These are phyloP conservation scores for Eristalinus sepulchralis DNA, from an alignment of 2,888 invertebrate genomes.

Conservation along the genomic window DNA sequence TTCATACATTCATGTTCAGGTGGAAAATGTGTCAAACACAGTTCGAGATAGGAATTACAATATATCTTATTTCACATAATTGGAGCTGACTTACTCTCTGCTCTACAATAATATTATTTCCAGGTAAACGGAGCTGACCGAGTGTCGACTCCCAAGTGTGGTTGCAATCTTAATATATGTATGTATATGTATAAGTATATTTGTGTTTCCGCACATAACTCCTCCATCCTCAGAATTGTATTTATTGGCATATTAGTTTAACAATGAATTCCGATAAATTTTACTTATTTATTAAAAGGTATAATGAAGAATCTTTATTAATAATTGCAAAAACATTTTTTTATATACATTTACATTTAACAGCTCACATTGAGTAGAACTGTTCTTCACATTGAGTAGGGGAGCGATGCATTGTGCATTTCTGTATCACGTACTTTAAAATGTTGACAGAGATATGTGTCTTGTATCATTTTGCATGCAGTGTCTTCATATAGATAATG, in stretches of 20 bases:
- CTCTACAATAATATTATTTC: no score
- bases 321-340: no score
- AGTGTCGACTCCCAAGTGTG: neutral
- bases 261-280: no score
- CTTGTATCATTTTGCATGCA: neutral
- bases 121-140: neutral
- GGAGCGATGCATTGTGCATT: conserved; percentile 4
- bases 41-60: neutral
- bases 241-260: no score
- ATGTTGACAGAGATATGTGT: conserved; percentile 10
- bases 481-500: conserved; percentile 14
- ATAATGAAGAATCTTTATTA: no score
- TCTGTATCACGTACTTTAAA: neutral
- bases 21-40: no score
- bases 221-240: no score
- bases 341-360: no score
- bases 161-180: neutral
- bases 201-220: neutral
- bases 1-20: no score
- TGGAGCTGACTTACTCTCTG: no score
- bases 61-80: neutral
- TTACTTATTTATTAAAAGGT: no score
- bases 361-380: conserved; percentile 9
- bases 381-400: conserved; percentile 1
- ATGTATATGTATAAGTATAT: neutral